These are phyloP conservation scores for Nycteola revayana DNA, from an alignment of 2,888 invertebrate genomes.

Conservation along the genomic window DNA sequence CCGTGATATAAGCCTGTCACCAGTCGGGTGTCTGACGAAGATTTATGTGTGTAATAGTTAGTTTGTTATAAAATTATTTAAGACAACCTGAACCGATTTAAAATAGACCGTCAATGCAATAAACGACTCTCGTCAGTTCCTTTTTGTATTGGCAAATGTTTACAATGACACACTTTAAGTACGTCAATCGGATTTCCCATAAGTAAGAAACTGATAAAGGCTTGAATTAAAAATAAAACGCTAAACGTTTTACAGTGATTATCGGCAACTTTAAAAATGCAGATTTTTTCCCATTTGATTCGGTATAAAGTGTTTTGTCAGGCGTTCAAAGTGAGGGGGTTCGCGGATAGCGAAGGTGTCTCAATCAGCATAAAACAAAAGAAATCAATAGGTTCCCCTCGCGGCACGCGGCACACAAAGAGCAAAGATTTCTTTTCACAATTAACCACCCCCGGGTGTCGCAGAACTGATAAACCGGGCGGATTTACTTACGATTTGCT, in stretches of 20 bases:
- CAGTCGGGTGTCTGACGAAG: constrained; percentile 57
- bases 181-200: too few species aligned
- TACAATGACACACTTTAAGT: too few species aligned
- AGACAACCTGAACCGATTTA: too few species aligned
- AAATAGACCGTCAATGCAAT: too few species aligned
- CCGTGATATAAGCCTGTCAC: constrained; percentile 48
- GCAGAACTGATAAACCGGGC: constrained; percentile 65
- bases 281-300: constrained; percentile 58
- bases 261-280: constrained; percentile 39
- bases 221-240: too few species aligned
- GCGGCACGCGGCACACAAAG: constrained; percentile 71
- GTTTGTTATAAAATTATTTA: constrained; percentile 10
- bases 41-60: constrained; percentile 47
- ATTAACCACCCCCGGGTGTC: constrained; percentile 75
- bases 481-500: constrained; percentile 51
- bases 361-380: constrained; percentile 83
- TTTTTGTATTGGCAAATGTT: too few species aligned
- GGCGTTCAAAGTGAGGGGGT: constrained; percentile 61
- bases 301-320: constrained; percentile 73
- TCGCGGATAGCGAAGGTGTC: constrained; percentile 75
- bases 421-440: constrained; percentile 82
- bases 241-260: constrained; percentile 9
- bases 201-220: too few species aligned
- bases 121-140: too few species aligned
- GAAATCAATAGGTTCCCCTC: constrained; percentile 77